These are phyloP conservation scores for Stigmatopora nigra DNA, from an alignment of 2,113 vertebrate species.

Conservation along the genomic window DNA sequence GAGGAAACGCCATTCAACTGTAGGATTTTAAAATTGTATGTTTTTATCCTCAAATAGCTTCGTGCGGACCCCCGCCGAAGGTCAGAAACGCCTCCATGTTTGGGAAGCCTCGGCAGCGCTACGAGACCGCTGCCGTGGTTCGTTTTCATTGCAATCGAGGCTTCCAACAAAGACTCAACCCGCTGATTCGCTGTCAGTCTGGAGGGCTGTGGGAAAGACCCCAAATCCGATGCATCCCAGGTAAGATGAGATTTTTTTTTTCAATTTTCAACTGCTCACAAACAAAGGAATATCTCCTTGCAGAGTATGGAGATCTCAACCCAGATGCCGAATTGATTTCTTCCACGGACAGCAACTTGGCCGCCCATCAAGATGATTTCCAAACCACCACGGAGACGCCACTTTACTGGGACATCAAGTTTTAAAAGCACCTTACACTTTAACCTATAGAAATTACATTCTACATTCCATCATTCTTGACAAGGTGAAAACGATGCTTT, in stretches of 20 bases:
- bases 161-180: constrained; percentile 75
- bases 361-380: constrained; percentile 28
- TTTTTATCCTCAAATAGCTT: constrained; percentile 45
- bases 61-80: constrained; percentile 78
- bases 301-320: constrained; percentile 33
- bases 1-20: not conserved
- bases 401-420: constrained; percentile 63
- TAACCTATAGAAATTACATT: constrained; percentile 16
- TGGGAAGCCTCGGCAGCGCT: constrained; percentile 72
- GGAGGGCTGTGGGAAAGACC: constrained; percentile 81
- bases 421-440: constrained; percentile 31
- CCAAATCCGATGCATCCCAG: constrained; percentile 74
- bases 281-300: constrained; percentile 2
- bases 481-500: constrained; percentile 33
- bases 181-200: constrained; percentile 76
- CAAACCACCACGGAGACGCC: constrained; percentile 39
- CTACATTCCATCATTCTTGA: constrained; percentile 27
- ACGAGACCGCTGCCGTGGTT: constrained; percentile 72
- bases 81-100: constrained; percentile 72
- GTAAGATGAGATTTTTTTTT: constrained; percentile 58
- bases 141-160: constrained; percentile 79
- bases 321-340: constrained; percentile 16
- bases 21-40: not conserved
- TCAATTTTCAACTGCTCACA: not conserved
- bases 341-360: constrained; percentile 13